Base-by-base conservation (phyloP, 2,113 vertebrate genomes). In the Dipodomys spectabilis region DNA sequence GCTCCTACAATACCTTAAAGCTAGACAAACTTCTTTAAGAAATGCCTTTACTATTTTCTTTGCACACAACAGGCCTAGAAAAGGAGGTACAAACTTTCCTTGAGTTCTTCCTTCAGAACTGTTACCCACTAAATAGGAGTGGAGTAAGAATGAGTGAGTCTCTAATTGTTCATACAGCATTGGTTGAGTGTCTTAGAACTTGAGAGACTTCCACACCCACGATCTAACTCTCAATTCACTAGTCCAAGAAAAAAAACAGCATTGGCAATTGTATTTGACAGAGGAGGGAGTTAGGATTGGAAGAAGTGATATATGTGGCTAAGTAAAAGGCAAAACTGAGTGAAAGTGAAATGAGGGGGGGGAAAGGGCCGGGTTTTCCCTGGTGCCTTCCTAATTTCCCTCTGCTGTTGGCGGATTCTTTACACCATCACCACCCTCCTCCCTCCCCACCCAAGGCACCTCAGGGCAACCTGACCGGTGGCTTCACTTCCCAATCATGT, bases 1-100 rank as follows among this genome's bases (percentile, higher is more conserved):
- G 57, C 28, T 75, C 27, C 10, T 16, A 86, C 4, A 7, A 49
- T 78, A 35, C 5, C 35, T n/a, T n/a, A 22, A 92, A 91, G 28
- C 30, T 39, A 83, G 53, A 73, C 64, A 94, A 44, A 84, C 44
- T 82, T 95, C 32, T 91, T 90, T 30, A 44, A 81, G 90, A 88
- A 44, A 85, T 4, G 65, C 11, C 23, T 92, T 81, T 67, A 18
- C 27, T 64, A 77, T 68, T 92, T 90, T 74, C 73, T 95, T 68
- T 44, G 5, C 25, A 89, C 28, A 81, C 22, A 82, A 60, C 18
- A 69, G n/a, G 28, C n/a, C 28, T 25, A 85, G 62, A 69, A 93
- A 91, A 90, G 32, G 73, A 92, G n/a, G 90, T 27, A 62, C 27
- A 64, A 19, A 73, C 6, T 69, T 85, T 12, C 19, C 35, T 81